Conservation (phyloP, 2,797 vertebrate species). For the Meda fulgida region DNA sequence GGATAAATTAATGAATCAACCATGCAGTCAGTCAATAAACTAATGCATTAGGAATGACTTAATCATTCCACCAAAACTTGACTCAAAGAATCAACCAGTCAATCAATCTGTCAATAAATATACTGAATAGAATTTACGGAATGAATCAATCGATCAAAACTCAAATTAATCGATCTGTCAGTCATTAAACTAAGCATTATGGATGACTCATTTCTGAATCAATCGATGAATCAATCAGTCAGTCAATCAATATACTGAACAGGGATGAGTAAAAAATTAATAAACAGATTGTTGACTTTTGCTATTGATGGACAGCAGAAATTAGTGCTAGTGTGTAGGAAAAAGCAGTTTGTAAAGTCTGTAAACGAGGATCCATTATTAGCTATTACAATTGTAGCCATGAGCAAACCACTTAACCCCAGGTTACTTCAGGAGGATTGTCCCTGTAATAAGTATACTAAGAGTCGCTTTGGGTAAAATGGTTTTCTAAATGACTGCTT, state of each 20-base stretch:
- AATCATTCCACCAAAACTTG: not conserved
- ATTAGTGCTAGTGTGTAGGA: not conserved
- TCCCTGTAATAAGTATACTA: conserved; percentile 6
- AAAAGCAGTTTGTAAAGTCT: not conserved
- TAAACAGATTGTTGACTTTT: not conserved
- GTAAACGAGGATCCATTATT: not conserved
- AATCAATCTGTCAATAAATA: not conserved
- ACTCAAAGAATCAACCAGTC: not conserved
- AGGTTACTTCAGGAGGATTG: conserved; percentile 7
- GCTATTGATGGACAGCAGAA: conserved; percentile 9
- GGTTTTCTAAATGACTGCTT: conserved; percentile 27
- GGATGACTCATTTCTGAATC: not conserved
- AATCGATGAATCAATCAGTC: not conserved
- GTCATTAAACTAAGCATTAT: not conserved
- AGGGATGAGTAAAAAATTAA: not conserved
- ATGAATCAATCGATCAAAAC: not conserved
- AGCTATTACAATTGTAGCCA: conserved; percentile 11
- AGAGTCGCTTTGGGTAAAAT: not conserved
- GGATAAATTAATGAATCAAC: not conserved
- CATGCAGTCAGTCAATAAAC: not conserved
- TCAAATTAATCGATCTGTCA: not conserved
- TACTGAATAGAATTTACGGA: not conserved
- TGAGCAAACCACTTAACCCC: conserved; percentile 23
- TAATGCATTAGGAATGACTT: not conserved
- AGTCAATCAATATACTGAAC: not conserved